Evolutionary conservation across 1,140 invertebrate species (phyloP), one percentile per base, ranked within the genome.

Genomic region (Sycophaga agraensis): DNA sequence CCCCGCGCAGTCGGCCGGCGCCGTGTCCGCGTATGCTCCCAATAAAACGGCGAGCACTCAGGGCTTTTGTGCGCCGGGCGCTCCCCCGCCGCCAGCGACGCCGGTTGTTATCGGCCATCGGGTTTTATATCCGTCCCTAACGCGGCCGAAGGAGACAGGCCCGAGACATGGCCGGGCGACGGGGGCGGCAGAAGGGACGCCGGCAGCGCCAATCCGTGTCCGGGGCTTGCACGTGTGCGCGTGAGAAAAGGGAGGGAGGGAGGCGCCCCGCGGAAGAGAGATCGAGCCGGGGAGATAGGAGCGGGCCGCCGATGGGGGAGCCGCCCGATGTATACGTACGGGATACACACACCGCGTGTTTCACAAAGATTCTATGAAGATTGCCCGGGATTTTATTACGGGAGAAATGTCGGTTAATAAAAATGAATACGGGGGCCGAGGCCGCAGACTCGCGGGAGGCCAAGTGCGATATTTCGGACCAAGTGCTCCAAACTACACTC

Each of bases 291-390:
- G 37, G 37, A 59, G 58, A 53, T 53, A 45, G 26, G 34, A 60
- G 40, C 19, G 11, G 16, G 34, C 34, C 24, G 22, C 31, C 65
- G 35, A 19, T 40, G 63, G 68, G n/a, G 69, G 68, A 51, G 61
- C 66, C 65, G 69, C 69, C 70, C 76, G 75, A 77, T n/a, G n/a
- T n/a, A n/a, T 78, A 78, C 77, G 11, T 77, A 78, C 77, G 73
- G 74, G 74, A 48, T 79, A 76, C n/a, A n/a, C n/a, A n/a, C n/a
- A n/a, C 75, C 77, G 76, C 77, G 75, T 80, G 79, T 81, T 77
- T 80, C 77, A 73, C 75, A 78, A 81, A 80, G 79, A 81, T 81
- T 81, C 77, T 80, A 81, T 78, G 78, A 81, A 81, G 79, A 81
- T 81, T 81, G 78, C 74, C 72, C 72, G 68, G 74, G 71, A 76